A percentile compares a stretch with the other conserved stretches of the same genome.
Conservation (phyloP, 2,797 vertebrate genomes). For the Hippopotamyrus pictus region DNA sequence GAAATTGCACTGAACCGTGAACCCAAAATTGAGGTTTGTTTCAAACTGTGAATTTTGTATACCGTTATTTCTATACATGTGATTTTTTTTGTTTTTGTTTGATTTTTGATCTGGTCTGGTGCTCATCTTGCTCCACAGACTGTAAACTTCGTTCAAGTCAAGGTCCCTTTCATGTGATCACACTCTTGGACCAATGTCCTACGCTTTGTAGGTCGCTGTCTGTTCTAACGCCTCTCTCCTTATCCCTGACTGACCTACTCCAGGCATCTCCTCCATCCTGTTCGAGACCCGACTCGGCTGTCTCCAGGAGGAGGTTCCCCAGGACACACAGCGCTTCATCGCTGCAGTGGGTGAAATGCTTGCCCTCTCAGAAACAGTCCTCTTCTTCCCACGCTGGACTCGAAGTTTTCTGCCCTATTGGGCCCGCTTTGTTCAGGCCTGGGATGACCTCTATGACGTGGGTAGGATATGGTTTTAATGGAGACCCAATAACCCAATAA, state of each 20-base stretch:
- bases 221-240: neutral
- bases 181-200: neutral
- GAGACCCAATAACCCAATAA: neutral
- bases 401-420: conserved; percentile 57
- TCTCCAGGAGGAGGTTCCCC: conserved; percentile 60
- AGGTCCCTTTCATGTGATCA: neutral
- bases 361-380: conserved; percentile 46
- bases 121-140: neutral
- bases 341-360: conserved; percentile 54
- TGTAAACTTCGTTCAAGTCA: neutral
- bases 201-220: neutral
- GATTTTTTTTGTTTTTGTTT: neutral
- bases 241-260: neutral
- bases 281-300: conserved; percentile 67
- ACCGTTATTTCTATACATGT: neutral
- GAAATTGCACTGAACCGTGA: neutral
- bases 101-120: neutral
- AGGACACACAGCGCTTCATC: conserved; percentile 60
- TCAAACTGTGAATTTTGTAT: neutral
- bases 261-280: conserved; percentile 61
- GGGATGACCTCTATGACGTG: conserved; percentile 60
- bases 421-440: conserved; percentile 61
- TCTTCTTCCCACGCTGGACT: conserved; percentile 60
- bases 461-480: conserved; percentile 43
- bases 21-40: neutral